These are phyloP conservation scores for Bombus waltoni DNA, from an alignment of 1,140 invertebrate genomes.

Conservation along the genomic window DNA sequence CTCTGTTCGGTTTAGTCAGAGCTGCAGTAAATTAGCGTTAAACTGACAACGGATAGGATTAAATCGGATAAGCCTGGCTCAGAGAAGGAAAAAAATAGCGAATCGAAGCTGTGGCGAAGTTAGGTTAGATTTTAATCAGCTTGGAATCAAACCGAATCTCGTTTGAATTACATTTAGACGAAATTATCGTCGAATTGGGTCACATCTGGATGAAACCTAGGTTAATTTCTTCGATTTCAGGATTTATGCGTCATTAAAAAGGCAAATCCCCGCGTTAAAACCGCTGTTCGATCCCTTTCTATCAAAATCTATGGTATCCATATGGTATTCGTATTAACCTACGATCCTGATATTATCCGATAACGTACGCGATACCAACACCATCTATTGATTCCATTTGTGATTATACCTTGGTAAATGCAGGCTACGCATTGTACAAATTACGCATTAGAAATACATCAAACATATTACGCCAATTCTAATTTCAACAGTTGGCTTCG, in stretches of 20 bases:
- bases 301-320: background rate
- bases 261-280: background rate
- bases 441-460: background rate
- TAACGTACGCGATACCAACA: background rate
- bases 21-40: background rate
- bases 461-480: no score
- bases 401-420: background rate
- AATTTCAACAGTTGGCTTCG: no score
- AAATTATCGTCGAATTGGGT: background rate
- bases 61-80: background rate
- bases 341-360: background rate
- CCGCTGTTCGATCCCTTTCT: background rate
- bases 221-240: background rate
- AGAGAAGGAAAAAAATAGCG: background rate
- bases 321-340: background rate
- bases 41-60: background rate
- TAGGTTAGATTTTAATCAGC: background rate
- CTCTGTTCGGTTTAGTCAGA: no score
- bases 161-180: background rate
- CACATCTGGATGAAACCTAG: background rate
- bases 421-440: background rate
- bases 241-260: background rate
- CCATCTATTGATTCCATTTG: background rate
- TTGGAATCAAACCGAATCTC: background rate
- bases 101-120: background rate